Evolutionary conservation across 2,797 vertebrate genomes (phyloP).

Genomic region (Choloepus didactylus): DNA sequence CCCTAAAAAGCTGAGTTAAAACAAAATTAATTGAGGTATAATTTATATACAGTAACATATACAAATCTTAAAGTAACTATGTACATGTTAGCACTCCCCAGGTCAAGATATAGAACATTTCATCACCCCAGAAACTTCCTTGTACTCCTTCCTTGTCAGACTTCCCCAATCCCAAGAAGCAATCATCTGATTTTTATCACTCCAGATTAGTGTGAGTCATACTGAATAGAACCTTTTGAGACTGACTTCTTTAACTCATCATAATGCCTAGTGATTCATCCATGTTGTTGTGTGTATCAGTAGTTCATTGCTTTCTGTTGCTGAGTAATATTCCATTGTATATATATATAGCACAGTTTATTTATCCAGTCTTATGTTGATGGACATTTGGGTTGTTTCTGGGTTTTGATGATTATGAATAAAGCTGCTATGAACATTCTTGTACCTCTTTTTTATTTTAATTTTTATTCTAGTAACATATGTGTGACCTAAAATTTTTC

Average conservation of each 20-base stretch:
- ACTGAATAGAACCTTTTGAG: constrained; percentile 6
- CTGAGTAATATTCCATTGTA: neutral
- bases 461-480: too few relatives aligned
- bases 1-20: constrained; percentile 44
- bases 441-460: neutral
- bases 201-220: neutral
- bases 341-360: neutral
- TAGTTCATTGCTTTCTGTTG: neutral
- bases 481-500: too few relatives aligned
- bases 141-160: neutral
- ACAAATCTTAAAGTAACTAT: constrained; percentile 24
- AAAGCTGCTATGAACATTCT: constrained; percentile 62
- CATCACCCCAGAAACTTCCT: neutral
- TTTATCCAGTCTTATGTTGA: neutral
- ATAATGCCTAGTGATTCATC: neutral
- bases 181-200: neutral
- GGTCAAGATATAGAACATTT: neutral
- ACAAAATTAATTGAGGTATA: neutral
- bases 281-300: neutral
- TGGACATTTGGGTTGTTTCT: constrained; percentile 17
- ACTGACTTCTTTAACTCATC: neutral
- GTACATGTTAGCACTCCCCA: neutral
- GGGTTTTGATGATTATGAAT: constrained; percentile 59
- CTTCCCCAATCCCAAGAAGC: neutral
- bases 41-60: neutral